A percentile compares a stretch with the other conserved stretches of the same genome.
These are phyloP conservation scores for Zaprionus camerounensis DNA, from an alignment of 1,140 invertebrate genomes.

Conservation along the genomic window DNA sequence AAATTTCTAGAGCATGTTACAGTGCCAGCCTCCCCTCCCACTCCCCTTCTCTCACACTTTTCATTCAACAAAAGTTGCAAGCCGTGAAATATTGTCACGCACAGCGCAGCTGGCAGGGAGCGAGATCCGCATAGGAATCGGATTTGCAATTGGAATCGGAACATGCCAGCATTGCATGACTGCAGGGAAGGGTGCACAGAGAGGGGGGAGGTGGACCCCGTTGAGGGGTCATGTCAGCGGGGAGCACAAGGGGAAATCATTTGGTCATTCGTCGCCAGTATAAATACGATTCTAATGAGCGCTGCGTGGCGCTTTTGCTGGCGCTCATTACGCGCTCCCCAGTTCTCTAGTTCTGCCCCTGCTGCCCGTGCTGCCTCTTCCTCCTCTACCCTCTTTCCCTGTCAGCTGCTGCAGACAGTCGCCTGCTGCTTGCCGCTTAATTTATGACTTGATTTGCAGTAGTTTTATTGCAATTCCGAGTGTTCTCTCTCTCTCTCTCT, in stretches of 20 bases:
- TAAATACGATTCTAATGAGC: slow-evolving; percentile 55
- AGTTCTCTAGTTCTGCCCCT: background rate
- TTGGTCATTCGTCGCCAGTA: slow-evolving; percentile 39
- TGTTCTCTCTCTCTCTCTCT: background rate
- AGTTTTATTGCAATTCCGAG: slow-evolving; percentile 32
- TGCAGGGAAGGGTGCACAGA: background rate
- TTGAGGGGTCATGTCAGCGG: no score
- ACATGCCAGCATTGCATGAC: slow-evolving; percentile 19
- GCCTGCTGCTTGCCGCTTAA: slow-evolving; percentile 30
- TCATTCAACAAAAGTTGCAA: slow-evolving; percentile 48
- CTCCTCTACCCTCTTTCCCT: background rate
- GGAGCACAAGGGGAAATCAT: background rate
- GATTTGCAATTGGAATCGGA: background rate
- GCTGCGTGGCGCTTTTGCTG: slow-evolving; percentile 33
- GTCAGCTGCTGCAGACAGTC: slow-evolving; percentile 15
- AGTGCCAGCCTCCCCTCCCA: background rate
- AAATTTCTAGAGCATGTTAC: slow-evolving; percentile 64
- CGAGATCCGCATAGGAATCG: background rate
- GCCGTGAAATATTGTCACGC: slow-evolving; percentile 75
- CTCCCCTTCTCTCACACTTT: background rate
- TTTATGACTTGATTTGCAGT: slow-evolving; percentile 50
- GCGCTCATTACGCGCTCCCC: slow-evolving; percentile 40
- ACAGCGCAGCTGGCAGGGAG: slow-evolving; percentile 35
- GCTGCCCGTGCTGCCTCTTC: background rate
- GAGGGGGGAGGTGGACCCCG: background rate